Evolutionary conservation across 1,140 invertebrate species (phyloP), one percentile per base, ranked within the genome.

Genomic region (Drosophila erecta): DNA sequence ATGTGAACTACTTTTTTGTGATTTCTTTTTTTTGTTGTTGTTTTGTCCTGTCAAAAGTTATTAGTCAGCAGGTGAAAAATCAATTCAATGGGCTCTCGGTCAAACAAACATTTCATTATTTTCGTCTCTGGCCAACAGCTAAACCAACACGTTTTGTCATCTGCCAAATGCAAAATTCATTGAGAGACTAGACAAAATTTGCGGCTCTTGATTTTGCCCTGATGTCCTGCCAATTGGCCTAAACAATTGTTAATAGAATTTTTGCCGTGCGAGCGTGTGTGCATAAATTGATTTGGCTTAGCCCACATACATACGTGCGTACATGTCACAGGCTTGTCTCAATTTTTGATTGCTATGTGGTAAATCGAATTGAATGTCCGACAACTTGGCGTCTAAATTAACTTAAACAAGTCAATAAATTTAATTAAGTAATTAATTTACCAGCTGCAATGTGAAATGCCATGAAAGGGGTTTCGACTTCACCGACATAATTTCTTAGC

Each of bases 101-200:
- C 78, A 80, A 76, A 80, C 78, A 80, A 80, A 60, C 77, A 80
- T 80, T 80, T 76, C 50, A 80, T 60, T 80, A 80, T 80, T 76
- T 80, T 64, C 47, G 37, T 65, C 27, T 43, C 56, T 59, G 47
- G 41, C 56, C 77, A 74, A 71, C 78, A 64, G 62, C 59, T 61
- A 80, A 76, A 41, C 77, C 65, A 76, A 73, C 74, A 76, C 61
- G 66, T 76, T 61, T 62, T 66, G 64, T 66, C 64, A 66, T 50
- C 59, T 59, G 58, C 38, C 56, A 50, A 55, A 47, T 64, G 53
- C 76, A 73, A 79, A 66, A 66, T 53, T 59, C 37, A 65, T 53
- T 17, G 20, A 43, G 17, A 33, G 44, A 40, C 33, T 35, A 14
- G 37, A 44, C 33, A 10, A 47, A 47, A 33, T 55, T 33, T 70